phyloP scores from a whole-genome alignment of 2,888 invertebrate species.

The Dione juno region DNA sequence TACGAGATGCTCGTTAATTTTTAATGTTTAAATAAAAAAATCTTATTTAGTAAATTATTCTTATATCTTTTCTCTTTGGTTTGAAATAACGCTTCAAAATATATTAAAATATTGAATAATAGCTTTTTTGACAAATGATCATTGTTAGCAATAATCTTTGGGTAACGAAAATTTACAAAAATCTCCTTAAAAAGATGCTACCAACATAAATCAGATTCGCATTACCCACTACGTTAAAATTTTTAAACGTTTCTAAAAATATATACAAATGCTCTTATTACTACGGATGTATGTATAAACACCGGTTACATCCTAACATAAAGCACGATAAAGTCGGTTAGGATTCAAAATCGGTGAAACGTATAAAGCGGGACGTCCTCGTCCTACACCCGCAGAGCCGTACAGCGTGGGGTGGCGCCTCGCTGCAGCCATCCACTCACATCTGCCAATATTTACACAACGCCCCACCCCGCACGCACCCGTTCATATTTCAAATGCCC shows the following conservation, averaged over 20 bases:
- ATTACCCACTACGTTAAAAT: no score
- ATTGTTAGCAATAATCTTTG: no score
- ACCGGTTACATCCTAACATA: not conserved
- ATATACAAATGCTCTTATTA: not conserved
- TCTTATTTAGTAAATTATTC: not conserved
- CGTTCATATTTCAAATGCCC: slow-evolving; percentile 80
- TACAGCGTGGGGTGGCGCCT: slow-evolving; percentile 63
- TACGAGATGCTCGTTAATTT: not conserved
- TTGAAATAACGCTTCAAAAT: no score
- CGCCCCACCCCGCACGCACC: slow-evolving; percentile 71
- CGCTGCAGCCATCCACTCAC: slow-evolving; percentile 85
- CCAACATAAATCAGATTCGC: no score
- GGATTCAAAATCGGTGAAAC: slow-evolving; percentile 39
- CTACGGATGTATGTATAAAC: not conserved
- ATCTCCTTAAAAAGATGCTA: no score
- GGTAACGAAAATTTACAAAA: no score
- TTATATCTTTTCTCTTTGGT: no score
- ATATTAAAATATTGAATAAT: no score
- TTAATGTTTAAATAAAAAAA: not conserved
- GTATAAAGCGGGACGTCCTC: slow-evolving; percentile 64
- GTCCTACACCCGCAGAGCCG: slow-evolving; percentile 31
- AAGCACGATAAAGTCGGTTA: slow-evolving; percentile 35
- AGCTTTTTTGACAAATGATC: no score
- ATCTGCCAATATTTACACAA: slow-evolving; percentile 86
- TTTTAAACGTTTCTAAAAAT: no score